phyloP scores from a whole-genome alignment of 2,113 vertebrate genomes.

The Apistogramma diplotaenia region DNA sequence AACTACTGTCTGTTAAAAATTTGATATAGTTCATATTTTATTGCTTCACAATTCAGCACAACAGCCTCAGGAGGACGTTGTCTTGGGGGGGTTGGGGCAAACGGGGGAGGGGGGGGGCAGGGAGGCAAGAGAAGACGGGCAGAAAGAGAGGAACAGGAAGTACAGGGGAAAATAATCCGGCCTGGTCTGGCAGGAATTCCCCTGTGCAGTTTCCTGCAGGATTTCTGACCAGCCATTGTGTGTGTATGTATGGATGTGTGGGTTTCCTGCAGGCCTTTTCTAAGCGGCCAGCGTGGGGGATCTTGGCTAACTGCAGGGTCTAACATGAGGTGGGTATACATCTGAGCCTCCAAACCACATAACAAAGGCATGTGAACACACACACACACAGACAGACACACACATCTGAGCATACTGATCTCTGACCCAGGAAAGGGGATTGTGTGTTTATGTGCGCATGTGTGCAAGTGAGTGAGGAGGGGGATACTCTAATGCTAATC shows the following conservation, averaged over 20 bases:
- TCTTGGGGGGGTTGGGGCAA: constrained; percentile 3
- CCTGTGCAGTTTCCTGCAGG: constrained; percentile 69
- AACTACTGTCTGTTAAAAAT: not conserved
- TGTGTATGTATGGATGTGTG: constrained; percentile 25
- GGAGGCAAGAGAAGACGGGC: constrained; percentile 32
- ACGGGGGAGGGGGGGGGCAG: not conserved
- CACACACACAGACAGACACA: constrained; percentile 8
- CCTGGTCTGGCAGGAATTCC: constrained; percentile 71
- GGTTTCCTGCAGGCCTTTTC: constrained; percentile 64
- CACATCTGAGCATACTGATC: constrained; percentile 56
- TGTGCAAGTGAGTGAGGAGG: not conserved
- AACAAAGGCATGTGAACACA: constrained; percentile 44
- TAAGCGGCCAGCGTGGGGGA: constrained; percentile 63
- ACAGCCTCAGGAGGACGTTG: constrained; percentile 24
- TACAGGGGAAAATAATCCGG: constrained; percentile 67
- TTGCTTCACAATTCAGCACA: constrained; percentile 16
- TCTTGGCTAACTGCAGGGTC: constrained; percentile 75
- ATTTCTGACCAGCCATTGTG: constrained; percentile 67
- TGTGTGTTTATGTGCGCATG: constrained; percentile 5
- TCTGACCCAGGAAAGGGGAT: constrained; percentile 58
- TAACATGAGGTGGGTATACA: constrained; percentile 71
- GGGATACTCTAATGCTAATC: constrained; percentile 67
- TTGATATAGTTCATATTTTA: constrained; percentile 10
- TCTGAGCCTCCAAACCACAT: constrained; percentile 65
- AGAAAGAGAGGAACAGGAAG: constrained; percentile 58